Conservation (phyloP, 2,113 vertebrate genomes). For the Hippolais icterina region DNA sequence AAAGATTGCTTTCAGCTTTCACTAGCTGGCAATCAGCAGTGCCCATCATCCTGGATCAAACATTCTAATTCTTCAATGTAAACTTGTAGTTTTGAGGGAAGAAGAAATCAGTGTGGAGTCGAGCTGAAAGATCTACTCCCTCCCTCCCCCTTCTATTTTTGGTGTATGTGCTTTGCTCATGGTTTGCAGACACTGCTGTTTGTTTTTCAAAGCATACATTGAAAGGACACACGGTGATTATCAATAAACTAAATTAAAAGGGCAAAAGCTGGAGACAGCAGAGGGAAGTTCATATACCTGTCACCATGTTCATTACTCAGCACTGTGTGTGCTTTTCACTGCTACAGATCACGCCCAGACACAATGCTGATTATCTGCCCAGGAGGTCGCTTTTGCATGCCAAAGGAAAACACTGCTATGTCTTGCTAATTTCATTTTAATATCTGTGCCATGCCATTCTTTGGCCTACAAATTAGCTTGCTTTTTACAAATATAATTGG, state of each 20-base stretch:
- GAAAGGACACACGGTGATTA: neutral
- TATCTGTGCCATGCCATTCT: constrained; percentile 36
- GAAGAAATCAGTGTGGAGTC: neutral
- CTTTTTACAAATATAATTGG: constrained; percentile 54
- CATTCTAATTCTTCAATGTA: neutral
- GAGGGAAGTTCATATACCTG: neutral
- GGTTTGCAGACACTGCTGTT: neutral
- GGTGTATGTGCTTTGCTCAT: neutral
- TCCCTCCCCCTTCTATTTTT: neutral
- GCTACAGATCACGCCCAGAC: neutral
- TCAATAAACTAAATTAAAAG: neutral
- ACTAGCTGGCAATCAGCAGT: neutral
- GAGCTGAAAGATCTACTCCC: neutral
- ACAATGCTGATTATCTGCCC: constrained; percentile 1
- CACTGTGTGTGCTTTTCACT: neutral
- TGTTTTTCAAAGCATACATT: neutral
- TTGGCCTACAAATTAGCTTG: constrained; percentile 48
- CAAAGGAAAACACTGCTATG: neutral
- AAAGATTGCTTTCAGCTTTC: neutral
- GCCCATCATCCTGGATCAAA: neutral
- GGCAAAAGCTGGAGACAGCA: neutral
- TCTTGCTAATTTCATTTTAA: constrained; percentile 53
- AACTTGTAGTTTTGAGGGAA: neutral
- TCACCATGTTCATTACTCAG: neutral
- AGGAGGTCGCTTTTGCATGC: neutral